Conservation (phyloP, 2,797 vertebrate species). For the Carduelis carduelis region DNA sequence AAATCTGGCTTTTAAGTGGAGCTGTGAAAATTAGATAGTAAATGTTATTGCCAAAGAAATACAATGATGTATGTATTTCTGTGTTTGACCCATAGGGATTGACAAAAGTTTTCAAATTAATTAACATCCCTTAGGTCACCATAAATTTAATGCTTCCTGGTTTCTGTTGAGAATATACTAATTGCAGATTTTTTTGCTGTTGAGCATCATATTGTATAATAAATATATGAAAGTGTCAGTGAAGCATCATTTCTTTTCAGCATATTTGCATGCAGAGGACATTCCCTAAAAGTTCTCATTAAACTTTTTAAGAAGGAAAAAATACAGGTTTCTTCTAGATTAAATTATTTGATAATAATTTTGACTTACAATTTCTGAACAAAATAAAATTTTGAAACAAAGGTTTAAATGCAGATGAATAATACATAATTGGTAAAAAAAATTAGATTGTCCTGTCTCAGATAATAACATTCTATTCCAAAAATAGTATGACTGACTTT, state of each 20-base stretch:
- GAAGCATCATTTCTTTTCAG: neutral
- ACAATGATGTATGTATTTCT: neutral
- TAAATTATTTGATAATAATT: neutral
- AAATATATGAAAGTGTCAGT: neutral
- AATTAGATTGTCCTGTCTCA: neutral
- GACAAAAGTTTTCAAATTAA: neutral
- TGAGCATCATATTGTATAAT: neutral
- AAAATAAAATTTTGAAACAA: neutral
- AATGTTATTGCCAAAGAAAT: neutral
- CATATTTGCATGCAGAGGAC: neutral
- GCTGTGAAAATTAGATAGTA: neutral
- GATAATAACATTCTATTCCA: neutral
- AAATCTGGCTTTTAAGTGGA: neutral
- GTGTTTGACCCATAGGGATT: neutral
- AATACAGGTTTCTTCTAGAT: accelerated
- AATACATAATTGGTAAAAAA: neutral
- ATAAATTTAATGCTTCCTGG: neutral
- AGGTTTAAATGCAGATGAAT: neutral
- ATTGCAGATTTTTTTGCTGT: neutral
- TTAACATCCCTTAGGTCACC: neutral
- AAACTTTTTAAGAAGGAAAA: neutral
- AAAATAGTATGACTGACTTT: neutral
- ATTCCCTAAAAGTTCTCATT: neutral
- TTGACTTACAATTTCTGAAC: neutral
- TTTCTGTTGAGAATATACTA: neutral